Conservation (phyloP, 2,797 vertebrate genomes). For the Cercopithecus mitis region DNA sequence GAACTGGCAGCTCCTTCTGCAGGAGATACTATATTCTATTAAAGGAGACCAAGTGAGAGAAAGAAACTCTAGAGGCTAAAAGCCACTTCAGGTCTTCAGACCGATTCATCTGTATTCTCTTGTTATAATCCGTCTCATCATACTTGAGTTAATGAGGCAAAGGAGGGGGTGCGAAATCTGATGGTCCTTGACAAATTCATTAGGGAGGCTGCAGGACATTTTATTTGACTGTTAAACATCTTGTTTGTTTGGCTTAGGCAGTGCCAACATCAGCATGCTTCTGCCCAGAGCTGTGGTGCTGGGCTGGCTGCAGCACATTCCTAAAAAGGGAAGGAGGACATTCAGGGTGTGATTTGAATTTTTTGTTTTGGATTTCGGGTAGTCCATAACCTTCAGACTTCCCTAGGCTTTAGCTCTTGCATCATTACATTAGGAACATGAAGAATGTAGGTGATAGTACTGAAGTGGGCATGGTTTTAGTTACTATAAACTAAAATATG, state of each 20-base stretch:
- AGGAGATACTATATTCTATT: constrained; percentile 80
- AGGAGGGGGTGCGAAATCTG: constrained; percentile 84
- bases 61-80: constrained; percentile 84
- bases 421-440: background rate
- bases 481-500: constrained; percentile 1
- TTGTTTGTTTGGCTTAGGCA: constrained; percentile 87
- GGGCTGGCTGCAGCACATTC: constrained; percentile 70
- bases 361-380: constrained; percentile 4
- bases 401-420: background rate
- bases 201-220: constrained; percentile 86
- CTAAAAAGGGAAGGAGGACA: background rate
- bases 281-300: constrained; percentile 79
- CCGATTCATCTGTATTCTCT: constrained; percentile 88
- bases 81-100: constrained; percentile 86
- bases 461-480: background rate
- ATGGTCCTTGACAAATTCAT: constrained; percentile 88
- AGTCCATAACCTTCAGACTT: background rate
- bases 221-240: constrained; percentile 86
- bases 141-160: constrained; percentile 87
- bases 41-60: constrained; percentile 78
- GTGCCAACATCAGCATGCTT: constrained; percentile 81
- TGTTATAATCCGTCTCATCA: constrained; percentile 87
- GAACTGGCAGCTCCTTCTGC: constrained; percentile 82
- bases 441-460: background rate
- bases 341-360: background rate